Conservation (phyloP, 2,888 invertebrate genomes). For the Tiphia femorata region DNA sequence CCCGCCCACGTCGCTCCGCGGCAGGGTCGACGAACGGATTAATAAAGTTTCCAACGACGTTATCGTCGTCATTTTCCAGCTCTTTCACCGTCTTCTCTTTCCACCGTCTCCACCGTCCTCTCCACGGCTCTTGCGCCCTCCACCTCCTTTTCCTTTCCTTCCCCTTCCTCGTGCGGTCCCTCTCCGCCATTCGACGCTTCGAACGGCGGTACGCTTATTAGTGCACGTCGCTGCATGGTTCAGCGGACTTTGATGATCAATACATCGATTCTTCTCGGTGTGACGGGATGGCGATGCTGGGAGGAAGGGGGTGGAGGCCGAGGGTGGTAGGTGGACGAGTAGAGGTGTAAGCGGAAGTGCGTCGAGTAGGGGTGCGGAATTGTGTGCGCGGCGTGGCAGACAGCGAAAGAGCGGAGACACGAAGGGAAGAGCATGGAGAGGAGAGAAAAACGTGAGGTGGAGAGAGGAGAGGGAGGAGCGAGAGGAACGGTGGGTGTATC, state of each 20-base stretch:
- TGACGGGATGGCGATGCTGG: slow-evolving; percentile 8
- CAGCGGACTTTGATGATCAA: slow-evolving; percentile 37
- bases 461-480: slow-evolving; percentile 1
- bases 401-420: too few relatives aligned
- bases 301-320: neutral
- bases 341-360: too few relatives aligned
- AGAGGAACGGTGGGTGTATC: neutral
- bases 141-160: neutral
- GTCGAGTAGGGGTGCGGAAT: too few relatives aligned
- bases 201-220: slow-evolving; percentile 38
- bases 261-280: slow-evolving; percentile 33
- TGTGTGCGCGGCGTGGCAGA: too few relatives aligned
- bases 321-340: neutral
- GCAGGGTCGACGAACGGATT: slow-evolving; percentile 23
- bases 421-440: too few relatives aligned
- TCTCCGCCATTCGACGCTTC: slow-evolving; percentile 25
- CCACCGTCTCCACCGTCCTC: neutral
- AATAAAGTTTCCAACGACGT: slow-evolving; percentile 23
- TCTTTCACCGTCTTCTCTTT: slow-evolving; percentile 13
- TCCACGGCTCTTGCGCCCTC: neutral
- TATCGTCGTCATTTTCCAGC: slow-evolving; percentile 13
- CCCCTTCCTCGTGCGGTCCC: too few relatives aligned
- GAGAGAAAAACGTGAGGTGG: too few relatives aligned
- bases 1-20: neutral
- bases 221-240: slow-evolving; percentile 25